Conservation (phyloP, 2,888 invertebrate species). For the Xestobium rufovillosum region DNA sequence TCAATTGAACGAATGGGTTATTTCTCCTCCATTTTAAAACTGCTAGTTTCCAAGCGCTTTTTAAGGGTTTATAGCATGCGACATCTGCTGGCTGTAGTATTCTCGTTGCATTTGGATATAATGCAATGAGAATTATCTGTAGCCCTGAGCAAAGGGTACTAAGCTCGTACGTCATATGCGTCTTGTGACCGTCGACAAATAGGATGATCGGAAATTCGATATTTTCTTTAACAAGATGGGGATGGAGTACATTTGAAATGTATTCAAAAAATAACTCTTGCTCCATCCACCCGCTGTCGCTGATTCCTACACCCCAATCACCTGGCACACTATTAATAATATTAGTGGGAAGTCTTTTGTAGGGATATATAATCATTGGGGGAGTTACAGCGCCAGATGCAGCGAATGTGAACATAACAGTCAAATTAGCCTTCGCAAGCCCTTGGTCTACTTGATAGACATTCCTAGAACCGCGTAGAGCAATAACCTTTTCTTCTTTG, state of each 20-base stretch:
- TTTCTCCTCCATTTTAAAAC: slow-evolving; percentile 23
- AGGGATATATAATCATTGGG: slow-evolving; percentile 36
- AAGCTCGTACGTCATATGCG: slow-evolving; percentile 22
- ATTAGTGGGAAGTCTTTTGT: slow-evolving; percentile 30
- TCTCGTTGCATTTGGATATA: slow-evolving; percentile 30
- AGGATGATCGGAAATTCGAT: slow-evolving; percentile 19
- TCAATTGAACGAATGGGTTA: slow-evolving; percentile 22
- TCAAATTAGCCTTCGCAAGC: slow-evolving; percentile 33
- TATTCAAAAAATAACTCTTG: slow-evolving; percentile 27
- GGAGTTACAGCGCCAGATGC: slow-evolving; percentile 33
- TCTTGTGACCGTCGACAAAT: slow-evolving; percentile 25
- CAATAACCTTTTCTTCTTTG: slow-evolving; percentile 26
- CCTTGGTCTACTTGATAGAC: slow-evolving; percentile 37
- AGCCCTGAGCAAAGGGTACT: slow-evolving; percentile 26
- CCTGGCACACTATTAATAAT: slow-evolving; percentile 30
- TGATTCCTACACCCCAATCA: slow-evolving; percentile 30
- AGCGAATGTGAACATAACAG: slow-evolving; percentile 38
- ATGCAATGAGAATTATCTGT: slow-evolving; percentile 26
- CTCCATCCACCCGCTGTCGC: slow-evolving; percentile 28
- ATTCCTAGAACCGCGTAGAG: slow-evolving; percentile 27
- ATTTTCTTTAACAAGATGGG: slow-evolving; percentile 14
- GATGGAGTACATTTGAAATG: slow-evolving; percentile 21
- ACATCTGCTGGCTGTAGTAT: slow-evolving; percentile 30
- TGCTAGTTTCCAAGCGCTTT: slow-evolving; percentile 23
- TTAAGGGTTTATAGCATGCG: slow-evolving; percentile 24